Evolutionary conservation across 2,888 invertebrate species (phyloP), one percentile per base, ranked within the genome.

Genomic region (Meghimatium bilineatum): DNA sequence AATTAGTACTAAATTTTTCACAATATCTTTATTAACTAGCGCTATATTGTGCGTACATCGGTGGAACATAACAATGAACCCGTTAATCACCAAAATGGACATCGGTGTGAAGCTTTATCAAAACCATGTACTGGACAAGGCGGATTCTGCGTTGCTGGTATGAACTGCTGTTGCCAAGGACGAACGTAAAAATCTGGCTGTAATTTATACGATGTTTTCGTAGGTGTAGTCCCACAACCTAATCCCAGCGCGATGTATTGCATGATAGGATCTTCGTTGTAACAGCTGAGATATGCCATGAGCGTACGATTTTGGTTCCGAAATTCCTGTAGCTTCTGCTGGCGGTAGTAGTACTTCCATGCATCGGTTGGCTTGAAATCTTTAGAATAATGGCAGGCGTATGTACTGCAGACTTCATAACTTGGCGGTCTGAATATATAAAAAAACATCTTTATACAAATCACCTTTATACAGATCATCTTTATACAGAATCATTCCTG

Each of bases 81-180:
- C n/a, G n/a, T n/a, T n/a, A n/a, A n/a, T n/a, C n/a, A n/a, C n/a
- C n/a, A n/a, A 44, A 8, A 29, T 6, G n/a, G n/a, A 44, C 44
- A 29, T 14, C n/a, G 26, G 1, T 8, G 29, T 1, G 44, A 14
- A 12, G 26, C n/a, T 72, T 36, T 72, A 29, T 72, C 72, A 72
- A 72, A 72, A n/a, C 72, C 72, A n/a, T 72, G 72, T 29, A 72
- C 44, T 44, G 72, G 44, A 72, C 72, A 72, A 17, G 72, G 72
- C n/a, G 72, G 72, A n/a, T 44, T 34, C 26, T 72, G 72, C 6
- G 20, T 23, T 44, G 72, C 29, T 14, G 72, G 72, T 12, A 72
- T 10, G n/a, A 72, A 49, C 10, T 72, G 72, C 29, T 72, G 72
- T 44, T 72, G 72, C 72, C 72, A 72, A n/a, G 72, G 72, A 29